Evolutionary conservation across 2,888 invertebrate genomes (phyloP), one percentile per base, ranked within the genome.

Genomic region (Acronicta alni): DNA sequence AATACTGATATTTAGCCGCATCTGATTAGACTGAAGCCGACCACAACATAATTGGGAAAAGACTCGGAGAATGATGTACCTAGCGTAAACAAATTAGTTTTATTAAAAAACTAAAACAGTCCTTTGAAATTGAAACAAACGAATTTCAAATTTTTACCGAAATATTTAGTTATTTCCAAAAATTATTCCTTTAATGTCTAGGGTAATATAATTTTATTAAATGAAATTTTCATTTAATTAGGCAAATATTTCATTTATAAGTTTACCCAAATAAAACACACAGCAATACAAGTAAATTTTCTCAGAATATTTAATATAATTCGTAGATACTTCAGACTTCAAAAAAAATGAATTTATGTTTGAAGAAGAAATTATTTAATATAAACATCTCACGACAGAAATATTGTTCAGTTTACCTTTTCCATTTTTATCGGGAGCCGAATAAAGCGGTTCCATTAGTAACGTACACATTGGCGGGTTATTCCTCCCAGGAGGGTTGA

Each of bases 391-490:
- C 26, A 17, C 20, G 45, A 53, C 42, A 46, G 9, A 71, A 59
- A 66, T 63, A 52, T 63, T 53, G 51, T 35, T 59, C 47, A 32
- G 43, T 67, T 59, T 64, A 53, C 56, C 47, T 61, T 67, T 55
- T 57, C 46, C 16, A 54, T 58, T 73, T 72, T 69, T 62, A 63
- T 70, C 44, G 26, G 42, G 38, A 47, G 20, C 44, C 37, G 51
- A 55, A 63, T 66, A 73, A 61, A 73, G 44, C 43, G 57, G 55
- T 75, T 79, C 75, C 80, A 84, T 86, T 85, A 81, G 72, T 69
- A 79, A 59, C 66, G 77, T 77, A 80, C 73, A 81, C 74, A 83
- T 77, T 70, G 77, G 67, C 67, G 52, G 73, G 71, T 70, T 79
- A 75, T 79, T 74, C 70, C 54, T 57, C 60, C 26, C 52, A 46